A percentile compares a stretch with the other conserved stretches of the same genome.
phyloP scores from a whole-genome alignment of 2,888 invertebrate species.

The Himalopsyche kuldschensis region DNA sequence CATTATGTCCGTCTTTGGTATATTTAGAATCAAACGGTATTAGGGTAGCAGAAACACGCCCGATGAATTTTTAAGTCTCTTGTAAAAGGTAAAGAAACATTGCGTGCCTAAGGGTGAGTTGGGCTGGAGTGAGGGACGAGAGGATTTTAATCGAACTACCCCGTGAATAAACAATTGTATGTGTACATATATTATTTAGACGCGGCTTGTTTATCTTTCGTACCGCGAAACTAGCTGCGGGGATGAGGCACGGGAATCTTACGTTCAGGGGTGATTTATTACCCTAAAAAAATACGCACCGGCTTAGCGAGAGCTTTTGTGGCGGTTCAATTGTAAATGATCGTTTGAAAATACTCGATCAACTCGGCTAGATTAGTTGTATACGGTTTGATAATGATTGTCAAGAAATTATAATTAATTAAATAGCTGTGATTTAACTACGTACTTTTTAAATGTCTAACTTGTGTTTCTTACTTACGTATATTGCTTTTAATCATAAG shows the following conservation, averaged over 20 bases:
- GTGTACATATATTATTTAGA: conserved; percentile 36
- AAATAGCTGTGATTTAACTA: too few species aligned
- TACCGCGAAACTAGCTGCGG: conserved; percentile 12
- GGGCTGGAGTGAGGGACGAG: conserved; percentile 21
- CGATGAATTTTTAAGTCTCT: conserved; percentile 32
- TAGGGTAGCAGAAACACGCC: neutral
- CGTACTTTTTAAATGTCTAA: too few species aligned
- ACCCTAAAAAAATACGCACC: neutral
- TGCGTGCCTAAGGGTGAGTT: conserved; percentile 24
- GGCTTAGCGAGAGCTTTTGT: neutral
- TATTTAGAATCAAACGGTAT: neutral
- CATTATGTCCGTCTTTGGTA: neutral
- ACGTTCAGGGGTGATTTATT: neutral
- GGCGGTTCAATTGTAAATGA: neutral
- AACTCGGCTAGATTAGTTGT: neutral
- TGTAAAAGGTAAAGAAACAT: conserved; percentile 1
- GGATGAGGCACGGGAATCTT: neutral
- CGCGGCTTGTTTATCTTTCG: conserved; percentile 24
- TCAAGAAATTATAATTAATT: too few species aligned
- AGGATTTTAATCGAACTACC: conserved; percentile 38
- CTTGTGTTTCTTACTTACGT: too few species aligned
- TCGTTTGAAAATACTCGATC: neutral
- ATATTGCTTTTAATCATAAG: too few species aligned
- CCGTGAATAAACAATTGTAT: conserved; percentile 39
- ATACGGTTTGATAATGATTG: neutral